Conservation (phyloP, 2,113 vertebrate genomes). For the Tylochromis polylepis region DNA sequence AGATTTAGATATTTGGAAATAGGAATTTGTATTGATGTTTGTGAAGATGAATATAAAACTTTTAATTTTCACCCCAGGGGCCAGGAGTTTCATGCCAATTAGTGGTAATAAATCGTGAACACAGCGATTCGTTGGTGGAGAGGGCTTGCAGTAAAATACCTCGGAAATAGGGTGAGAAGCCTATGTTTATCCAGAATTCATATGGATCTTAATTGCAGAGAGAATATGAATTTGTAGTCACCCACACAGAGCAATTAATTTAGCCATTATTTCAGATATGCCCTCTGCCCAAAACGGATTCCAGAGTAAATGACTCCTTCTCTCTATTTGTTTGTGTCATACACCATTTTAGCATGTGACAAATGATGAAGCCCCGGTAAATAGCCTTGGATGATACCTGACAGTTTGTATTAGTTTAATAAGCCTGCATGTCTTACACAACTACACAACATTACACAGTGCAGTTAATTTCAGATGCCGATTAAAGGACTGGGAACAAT, state of each 20-base stretch:
- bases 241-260: neutral
- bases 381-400: neutral
- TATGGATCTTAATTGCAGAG: neutral
- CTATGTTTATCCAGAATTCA: neutral
- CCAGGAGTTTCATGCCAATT: neutral
- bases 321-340: slow-evolving; percentile 5
- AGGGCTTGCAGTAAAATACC: neutral
- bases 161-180: neutral
- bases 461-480: neutral
- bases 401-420: neutral
- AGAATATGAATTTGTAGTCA: neutral
- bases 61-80: neutral
- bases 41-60: neutral
- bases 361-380: neutral
- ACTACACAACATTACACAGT: neutral
- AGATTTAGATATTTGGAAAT: neutral
- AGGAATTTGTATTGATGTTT: neutral
- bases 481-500: neutral
- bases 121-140: neutral
- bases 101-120: neutral
- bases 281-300: neutral
- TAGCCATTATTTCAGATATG: neutral
- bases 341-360: neutral
- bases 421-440: neutral
- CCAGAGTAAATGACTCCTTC: neutral